Conservation (phyloP, 35 echinoderm and acorn worm genomes). For the Ptychodera flava region DNA sequence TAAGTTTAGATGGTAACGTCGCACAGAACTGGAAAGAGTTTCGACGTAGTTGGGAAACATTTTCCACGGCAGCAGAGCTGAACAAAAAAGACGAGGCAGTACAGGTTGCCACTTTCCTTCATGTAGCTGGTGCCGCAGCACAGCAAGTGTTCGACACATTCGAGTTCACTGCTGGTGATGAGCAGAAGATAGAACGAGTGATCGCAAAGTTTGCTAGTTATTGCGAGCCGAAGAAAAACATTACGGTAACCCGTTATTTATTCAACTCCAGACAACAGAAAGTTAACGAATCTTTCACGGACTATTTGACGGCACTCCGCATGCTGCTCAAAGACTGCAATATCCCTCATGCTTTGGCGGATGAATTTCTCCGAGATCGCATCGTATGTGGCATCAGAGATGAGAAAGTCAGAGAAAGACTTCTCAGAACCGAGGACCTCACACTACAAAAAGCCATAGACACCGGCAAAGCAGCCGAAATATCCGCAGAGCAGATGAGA, state of each 20-base stretch:
- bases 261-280: neutral
- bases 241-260: no score
- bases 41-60: neutral
- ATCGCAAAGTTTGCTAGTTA: neutral
- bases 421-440: conserved; percentile 28
- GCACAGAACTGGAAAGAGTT: conserved; percentile 8
- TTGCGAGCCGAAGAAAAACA: neutral
- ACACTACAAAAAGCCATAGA: conserved; percentile 15
- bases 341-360: neutral
- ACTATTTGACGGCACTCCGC: neutral
- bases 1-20: conserved; percentile 4
- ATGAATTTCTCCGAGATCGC: conserved; percentile 33
- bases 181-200: neutral
- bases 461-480: conserved; percentile 13
- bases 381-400: conserved; percentile 34
- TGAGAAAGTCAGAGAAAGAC: conserved; percentile 17
- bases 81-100: conserved; percentile 5
- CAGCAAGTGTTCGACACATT: no score
- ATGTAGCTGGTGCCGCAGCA: conserved; percentile 1
- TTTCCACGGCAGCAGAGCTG: neutral
- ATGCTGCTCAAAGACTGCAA: neutral
- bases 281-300: neutral
- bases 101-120: conserved; percentile 2
- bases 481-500: neutral
- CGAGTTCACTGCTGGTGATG: neutral